Evolutionary conservation across 1,140 invertebrate species (phyloP), one percentile per base, ranked within the genome.

Genomic region (Saccostrea cuccullata): DNA sequence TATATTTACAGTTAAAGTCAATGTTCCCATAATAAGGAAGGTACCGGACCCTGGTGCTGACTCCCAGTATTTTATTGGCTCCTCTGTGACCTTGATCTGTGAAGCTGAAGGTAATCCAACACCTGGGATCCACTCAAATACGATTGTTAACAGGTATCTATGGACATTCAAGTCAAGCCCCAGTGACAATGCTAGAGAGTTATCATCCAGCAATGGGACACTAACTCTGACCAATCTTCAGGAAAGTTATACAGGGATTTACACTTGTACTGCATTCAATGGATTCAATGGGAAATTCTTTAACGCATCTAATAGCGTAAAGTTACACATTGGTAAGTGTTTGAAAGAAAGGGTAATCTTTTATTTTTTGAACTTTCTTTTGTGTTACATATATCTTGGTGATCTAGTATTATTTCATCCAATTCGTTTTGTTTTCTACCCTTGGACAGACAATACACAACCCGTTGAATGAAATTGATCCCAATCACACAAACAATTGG

Each of bases 181-280:
- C 8, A 40, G 40, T 20, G 17, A 55, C 47, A 84, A 84, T 84
- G 40, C 82, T 0, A 84, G 36, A 1, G 82, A 55, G 13, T 9
- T 84, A n/a, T 9, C 40, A 11, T 84, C 82, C 17, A 56, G 1
- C 2, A 56, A 84, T 56, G 82, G 82, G 2, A 11, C 20, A n/a
- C 40, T 84, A 0, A 55, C 5, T 55, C 82, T 84, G 82, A 55
- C 8, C 15, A 26, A 84, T 55, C 40, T 84, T 2, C 12, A 55
- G n/a, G 40, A 55, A 40, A 23, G 17, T 0, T 6, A 84, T 17
- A 84, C 82, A 1, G 82, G 82, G 55, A n/a, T 23, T 55, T 84
- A 84, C 82, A 84, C 82, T 4, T 84, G 82, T 84, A 84, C 47
- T n/a, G 82, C 82, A 23, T 56, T 55, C 40, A 84, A 84, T 56